These are phyloP conservation scores for Hippocampus guttulatus DNA, from an alignment of 2,113 vertebrate genomes.

Conservation along the genomic window DNA sequence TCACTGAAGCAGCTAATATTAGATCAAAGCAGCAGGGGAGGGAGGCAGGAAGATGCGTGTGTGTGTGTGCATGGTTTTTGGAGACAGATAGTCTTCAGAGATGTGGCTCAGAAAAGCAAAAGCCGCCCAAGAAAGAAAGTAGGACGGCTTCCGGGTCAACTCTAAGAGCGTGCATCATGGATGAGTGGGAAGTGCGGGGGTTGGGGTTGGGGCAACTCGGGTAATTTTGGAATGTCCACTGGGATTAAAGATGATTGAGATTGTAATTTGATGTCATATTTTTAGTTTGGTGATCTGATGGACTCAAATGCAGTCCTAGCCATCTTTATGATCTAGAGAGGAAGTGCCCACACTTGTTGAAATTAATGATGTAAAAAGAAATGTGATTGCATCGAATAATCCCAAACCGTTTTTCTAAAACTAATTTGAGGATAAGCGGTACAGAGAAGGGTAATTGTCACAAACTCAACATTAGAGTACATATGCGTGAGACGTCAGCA, in stretches of 20 bases:
- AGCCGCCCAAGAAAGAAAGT: slow-evolving; percentile 49
- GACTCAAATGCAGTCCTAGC: neutral
- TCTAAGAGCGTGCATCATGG: neutral
- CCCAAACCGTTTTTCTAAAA: too few relatives aligned
- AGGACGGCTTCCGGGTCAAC: slow-evolving; percentile 56
- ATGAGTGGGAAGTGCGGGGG: neutral
- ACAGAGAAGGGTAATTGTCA: too few relatives aligned
- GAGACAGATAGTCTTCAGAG: slow-evolving; percentile 61
- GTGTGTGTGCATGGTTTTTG: slow-evolving; percentile 44
- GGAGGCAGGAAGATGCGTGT: slow-evolving; percentile 28
- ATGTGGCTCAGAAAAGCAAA: slow-evolving; percentile 61
- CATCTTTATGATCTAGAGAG: neutral
- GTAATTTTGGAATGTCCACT: neutral
- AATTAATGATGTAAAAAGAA: too few relatives aligned
- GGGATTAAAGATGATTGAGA: neutral
- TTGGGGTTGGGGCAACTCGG: neutral
- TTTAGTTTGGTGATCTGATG: neutral
- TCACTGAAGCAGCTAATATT: slow-evolving; percentile 60
- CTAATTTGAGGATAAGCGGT: too few relatives aligned
- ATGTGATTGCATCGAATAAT: too few relatives aligned
- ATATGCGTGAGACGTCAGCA: too few relatives aligned
- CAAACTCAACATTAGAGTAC: too few relatives aligned
- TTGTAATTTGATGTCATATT: neutral
- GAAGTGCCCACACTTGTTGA: neutral
- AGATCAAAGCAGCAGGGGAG: slow-evolving; percentile 29